A percentile compares a stretch with the other conserved stretches of the same genome.
Evolutionary conservation across 2,113 vertebrate species (phyloP).

Genomic region (Oryzias woworae): DNA sequence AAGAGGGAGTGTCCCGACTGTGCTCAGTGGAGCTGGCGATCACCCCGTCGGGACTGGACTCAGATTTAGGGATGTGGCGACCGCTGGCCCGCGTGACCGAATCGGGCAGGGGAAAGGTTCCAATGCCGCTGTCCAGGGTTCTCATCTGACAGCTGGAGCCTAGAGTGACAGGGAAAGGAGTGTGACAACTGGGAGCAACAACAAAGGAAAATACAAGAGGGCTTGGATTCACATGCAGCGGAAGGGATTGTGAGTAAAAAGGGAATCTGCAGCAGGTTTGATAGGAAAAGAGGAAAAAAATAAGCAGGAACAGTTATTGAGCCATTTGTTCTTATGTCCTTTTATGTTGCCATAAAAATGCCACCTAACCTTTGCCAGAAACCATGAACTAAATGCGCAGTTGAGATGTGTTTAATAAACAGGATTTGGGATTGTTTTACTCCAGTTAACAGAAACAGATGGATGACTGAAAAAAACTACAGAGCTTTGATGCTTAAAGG

Average conservation of each 20-base stretch:
- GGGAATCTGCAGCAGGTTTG: conserved; percentile 46
- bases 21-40: conserved; percentile 50
- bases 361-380: conserved; percentile 1
- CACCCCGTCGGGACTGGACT: conserved; percentile 65
- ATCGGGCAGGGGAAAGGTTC: conserved; percentile 90
- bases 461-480: conserved; percentile 43
- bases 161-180: conserved; percentile 72
- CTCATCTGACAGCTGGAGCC: conserved; percentile 91
- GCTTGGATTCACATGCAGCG: conserved; percentile 64
- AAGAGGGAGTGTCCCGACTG: conserved; percentile 35
- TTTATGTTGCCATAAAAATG: neutral
- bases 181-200: conserved; percentile 57
- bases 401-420: conserved; percentile 12
- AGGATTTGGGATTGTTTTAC: conserved; percentile 20
- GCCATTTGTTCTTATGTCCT: neutral
- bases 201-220: conserved; percentile 21
- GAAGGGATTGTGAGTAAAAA: conserved; percentile 62
- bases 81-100: conserved; percentile 78
- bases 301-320: neutral
- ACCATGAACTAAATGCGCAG: conserved; percentile 16
- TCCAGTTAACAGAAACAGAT: conserved; percentile 56
- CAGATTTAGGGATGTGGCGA: conserved; percentile 78
- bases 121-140: conserved; percentile 94
- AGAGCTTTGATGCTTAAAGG: conserved; percentile 32
- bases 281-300: conserved; percentile 33